Conservation (phyloP, 2,797 vertebrate genomes). For the Anomalospiza imberbis region DNA sequence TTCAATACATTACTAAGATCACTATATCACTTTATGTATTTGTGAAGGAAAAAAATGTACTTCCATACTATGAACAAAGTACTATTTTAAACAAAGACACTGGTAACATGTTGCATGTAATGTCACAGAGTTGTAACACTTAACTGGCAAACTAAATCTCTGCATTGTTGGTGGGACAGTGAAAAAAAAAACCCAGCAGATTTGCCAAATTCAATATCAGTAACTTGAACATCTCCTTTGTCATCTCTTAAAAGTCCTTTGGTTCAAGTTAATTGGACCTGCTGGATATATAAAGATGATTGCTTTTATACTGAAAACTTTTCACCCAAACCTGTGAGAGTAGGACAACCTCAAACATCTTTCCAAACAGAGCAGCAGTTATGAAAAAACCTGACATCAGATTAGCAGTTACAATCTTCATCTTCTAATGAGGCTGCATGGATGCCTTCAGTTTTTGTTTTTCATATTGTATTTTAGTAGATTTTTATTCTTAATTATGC, state of each 20-base stretch:
- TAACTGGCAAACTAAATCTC: background rate
- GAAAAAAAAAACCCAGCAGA: background rate
- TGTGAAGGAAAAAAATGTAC: background rate
- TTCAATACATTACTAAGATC: background rate
- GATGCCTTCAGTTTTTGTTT: background rate
- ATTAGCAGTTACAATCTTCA: background rate
- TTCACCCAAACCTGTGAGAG: background rate
- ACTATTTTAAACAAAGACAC: background rate
- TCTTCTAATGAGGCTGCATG: background rate
- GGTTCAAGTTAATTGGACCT: background rate
- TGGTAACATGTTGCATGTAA: background rate
- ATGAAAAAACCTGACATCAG: background rate
- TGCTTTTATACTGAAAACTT: background rate
- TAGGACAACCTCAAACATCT: background rate
- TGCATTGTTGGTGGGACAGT: accelerated
- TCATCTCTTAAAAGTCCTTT: background rate
- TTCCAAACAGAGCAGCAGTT: background rate
- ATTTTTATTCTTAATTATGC: background rate
- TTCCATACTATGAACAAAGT: background rate
- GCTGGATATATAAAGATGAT: background rate
- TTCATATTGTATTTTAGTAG: background rate
- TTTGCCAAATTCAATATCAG: background rate
- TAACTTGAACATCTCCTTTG: background rate
- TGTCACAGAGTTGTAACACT: background rate
- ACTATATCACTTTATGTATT: background rate